Evolutionary conservation across 2,888 invertebrate species (phyloP), one percentile per base, ranked within the genome.

Genomic region (Metallyticus violacea): DNA sequence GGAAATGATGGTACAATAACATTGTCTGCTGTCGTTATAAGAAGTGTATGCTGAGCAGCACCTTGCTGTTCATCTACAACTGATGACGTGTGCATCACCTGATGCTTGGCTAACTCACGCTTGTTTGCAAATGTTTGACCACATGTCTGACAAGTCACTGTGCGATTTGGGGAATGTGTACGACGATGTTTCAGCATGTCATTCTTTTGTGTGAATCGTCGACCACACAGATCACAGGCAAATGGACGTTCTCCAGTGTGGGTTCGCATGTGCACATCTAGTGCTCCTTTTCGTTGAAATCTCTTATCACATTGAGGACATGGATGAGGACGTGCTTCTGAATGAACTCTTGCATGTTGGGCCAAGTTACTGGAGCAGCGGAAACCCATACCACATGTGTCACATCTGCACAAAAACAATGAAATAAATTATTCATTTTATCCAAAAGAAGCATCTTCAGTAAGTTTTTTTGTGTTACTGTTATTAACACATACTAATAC

Each of bases 221-320:
- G 89, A 26, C 89, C 89, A 81, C 91, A 91, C 2, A 89, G 88
- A 25, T 88, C 89, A 83, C 91, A 91, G 2, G 88, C 84, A 86
- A 89, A 91, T 1, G 91, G 90, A 62, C 90, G 90, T 26, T 90
- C 88, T 0, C 91, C 91, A 1, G 91, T 91, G 85, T 91, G 91
- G 40, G 89, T 90, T 85, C 91, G 90, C 86, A 90, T 89, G 85
- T 90, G 90, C 77, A 89, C 90, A n/a, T 89, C 89, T 4, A 90
- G 88, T 86, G 89, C 90, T 79, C 89, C 89, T 86, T 90, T 90
- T 27, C 90, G 89, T 25, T 89, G 88, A 86, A 90, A 90, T 85
- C 88, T 87, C 86, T 90, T 90, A 6, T 89, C 89, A 86, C 90
- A 90, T 7, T 88, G 88, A 29, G 89, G 89, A 86, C 90, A 90